Evolutionary conservation across 2,888 invertebrate species (phyloP), one percentile per base, ranked within the genome.

Genomic region (Phania funesta): DNA sequence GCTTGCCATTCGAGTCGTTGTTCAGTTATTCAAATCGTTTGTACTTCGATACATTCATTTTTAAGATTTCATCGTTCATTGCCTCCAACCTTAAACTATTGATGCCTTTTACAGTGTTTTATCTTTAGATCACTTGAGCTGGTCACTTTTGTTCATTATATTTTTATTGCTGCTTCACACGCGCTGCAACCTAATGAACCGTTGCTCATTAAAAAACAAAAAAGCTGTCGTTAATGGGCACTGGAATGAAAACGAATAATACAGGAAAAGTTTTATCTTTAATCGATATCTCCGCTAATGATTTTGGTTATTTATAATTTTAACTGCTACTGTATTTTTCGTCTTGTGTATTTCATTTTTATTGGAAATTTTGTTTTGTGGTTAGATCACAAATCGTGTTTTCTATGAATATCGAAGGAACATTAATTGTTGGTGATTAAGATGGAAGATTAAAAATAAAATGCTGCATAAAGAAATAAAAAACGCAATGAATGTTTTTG

Each of bases 251-350:
- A 20, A 48, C n/a, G n/a, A n/a, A n/a, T n/a, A n/a, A n/a, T n/a
- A 16, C 13, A 11, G 9, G 35, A 62, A 79, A 67, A 74, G 44
- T 52, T 46, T 13, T 73, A 54, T 60, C n/a, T 54, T 38, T 29
- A 74, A 62, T 73, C 54, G 38, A 74, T 74, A 74, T 54, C 29
- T 29, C 48, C 46, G 29, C 48, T 64, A 68, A 79, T 46, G 79
- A 54, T 62, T 79, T 78, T 16, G 71, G 50, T 35, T 62, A 80
- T 80, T 80, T 64, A 54, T 68, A 74, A 80, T 64, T 74, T 68
- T 56, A 64, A 74, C 80, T 18, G 79, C 74, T 74, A 56, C 80
- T 74, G 80, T 68, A 68, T 68, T 68, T 80, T 56, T 62, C 13
- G 5, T 41, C 50, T 75, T 56, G 48, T 64, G 38, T 58, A 6